Conservation (phyloP, 1,140 invertebrate species). For the Drosophila bipectinata region DNA sequence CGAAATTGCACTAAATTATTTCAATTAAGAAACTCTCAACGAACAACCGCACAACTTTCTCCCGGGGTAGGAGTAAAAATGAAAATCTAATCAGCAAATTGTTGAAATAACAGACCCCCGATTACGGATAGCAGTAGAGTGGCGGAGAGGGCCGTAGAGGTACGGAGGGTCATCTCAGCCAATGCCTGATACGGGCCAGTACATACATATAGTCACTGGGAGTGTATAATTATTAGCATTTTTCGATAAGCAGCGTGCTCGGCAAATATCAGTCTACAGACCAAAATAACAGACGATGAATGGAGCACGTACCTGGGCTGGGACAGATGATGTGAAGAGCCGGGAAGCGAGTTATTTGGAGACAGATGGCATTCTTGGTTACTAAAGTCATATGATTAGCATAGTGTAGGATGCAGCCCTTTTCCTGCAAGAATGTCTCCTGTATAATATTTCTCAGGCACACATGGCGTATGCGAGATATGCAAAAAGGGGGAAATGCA, state of each 20-base stretch:
- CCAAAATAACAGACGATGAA: slow-evolving; percentile 16
- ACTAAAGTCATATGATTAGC: slow-evolving; percentile 6
- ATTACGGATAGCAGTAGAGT: slow-evolving; percentile 8
- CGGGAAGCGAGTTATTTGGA: slow-evolving; percentile 43
- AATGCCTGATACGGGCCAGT: slow-evolving; percentile 21
- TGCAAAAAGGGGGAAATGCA: slow-evolving; percentile 30
- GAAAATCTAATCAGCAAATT: slow-evolving; percentile 78
- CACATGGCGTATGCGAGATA: slow-evolving; percentile 58
- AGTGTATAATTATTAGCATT: slow-evolving; percentile 34
- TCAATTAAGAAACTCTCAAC: slow-evolving; percentile 56
- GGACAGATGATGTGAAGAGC: slow-evolving; percentile 1
- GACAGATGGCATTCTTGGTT: slow-evolving; percentile 6
- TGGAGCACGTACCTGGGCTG: slow-evolving; percentile 27
- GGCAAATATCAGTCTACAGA: slow-evolving; percentile 13
- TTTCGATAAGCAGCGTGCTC: slow-evolving; percentile 26
- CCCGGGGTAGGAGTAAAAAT: slow-evolving; percentile 20
- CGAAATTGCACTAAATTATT: slow-evolving; percentile 46
- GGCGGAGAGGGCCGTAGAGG: neutral
- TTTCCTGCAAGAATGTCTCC: neutral
- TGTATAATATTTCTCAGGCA: slow-evolving; percentile 21
- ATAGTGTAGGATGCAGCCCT: too few relatives aligned
- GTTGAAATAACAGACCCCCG: slow-evolving; percentile 66
- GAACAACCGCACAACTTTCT: slow-evolving; percentile 39
- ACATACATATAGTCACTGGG: neutral
- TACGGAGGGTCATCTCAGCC: slow-evolving; percentile 16